Conservation (phyloP, 2,113 vertebrate species). For the Ciconia maguari region DNA sequence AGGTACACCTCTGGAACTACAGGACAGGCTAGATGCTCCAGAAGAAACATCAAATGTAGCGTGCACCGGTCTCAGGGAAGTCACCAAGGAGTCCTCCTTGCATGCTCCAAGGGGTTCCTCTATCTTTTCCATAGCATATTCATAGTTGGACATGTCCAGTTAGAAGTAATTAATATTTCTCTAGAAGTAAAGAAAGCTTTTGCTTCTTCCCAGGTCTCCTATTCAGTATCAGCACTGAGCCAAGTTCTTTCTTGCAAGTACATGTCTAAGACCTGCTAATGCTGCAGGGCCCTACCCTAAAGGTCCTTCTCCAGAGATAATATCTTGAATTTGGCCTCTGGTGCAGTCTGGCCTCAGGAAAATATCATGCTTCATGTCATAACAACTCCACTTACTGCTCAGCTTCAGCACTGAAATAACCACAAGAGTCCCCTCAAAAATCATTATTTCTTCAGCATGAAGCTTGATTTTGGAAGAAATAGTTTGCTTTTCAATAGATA, state of each 20-base stretch:
- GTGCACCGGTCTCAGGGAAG: not conserved
- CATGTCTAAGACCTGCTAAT: not conserved
- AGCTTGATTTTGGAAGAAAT: not conserved
- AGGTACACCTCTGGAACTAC: not conserved
- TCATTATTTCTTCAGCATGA: not conserved
- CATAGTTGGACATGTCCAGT: not conserved
- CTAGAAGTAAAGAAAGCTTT: not conserved
- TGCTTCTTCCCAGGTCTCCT: not conserved
- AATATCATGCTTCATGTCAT: not conserved
- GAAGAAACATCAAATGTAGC: not conserved
- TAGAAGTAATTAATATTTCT: not conserved
- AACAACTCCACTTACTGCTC: not conserved
- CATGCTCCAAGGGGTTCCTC: not conserved
- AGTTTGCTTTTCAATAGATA: not conserved
- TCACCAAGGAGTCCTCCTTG: not conserved
- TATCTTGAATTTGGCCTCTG: not conserved
- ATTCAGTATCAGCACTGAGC: not conserved
- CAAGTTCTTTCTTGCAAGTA: not conserved
- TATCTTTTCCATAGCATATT: not conserved
- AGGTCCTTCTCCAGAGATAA: not conserved
- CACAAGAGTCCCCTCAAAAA: not conserved
- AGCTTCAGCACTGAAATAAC: not conserved
- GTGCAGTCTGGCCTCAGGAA: not conserved
- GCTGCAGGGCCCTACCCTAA: not conserved
- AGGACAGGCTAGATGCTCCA: not conserved